Conservation (phyloP, 2,797 vertebrate species). For the Linurgus olivaceus region DNA sequence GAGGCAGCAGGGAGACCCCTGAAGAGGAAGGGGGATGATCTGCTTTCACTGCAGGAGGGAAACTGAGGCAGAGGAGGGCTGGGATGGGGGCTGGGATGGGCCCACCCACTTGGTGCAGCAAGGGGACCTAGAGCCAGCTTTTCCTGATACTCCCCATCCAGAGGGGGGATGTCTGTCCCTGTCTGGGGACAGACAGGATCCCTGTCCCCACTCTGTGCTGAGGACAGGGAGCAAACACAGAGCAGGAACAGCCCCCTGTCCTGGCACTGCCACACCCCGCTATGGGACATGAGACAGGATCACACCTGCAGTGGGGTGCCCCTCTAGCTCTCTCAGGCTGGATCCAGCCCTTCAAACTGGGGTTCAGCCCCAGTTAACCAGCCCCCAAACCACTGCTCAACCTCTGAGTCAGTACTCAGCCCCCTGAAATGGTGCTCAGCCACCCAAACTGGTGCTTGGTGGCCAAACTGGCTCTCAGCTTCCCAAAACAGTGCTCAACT, state of each 20-base stretch:
- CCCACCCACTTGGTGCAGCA: not conserved
- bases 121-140: not conserved
- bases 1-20: not conserved
- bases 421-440: not conserved
- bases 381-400: not conserved
- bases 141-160: not conserved
- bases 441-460: not conserved
- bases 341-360: not conserved
- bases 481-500: not conserved
- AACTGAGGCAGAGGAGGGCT: not conserved
- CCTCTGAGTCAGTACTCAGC: not conserved
- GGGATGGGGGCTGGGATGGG: not conserved
- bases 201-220: not conserved
- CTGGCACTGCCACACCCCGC: not conserved
- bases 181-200: not conserved
- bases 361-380: not conserved
- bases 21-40: not conserved
- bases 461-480: not conserved
- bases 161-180: not conserved
- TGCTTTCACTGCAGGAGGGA: not conserved
- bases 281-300: accelerated
- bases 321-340: not conserved
- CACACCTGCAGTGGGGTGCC: not conserved
- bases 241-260: not conserved
- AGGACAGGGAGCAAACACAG: not conserved